Base-by-base conservation (phyloP, 1,140 invertebrate genomes). In the Drosophila busckii region DNA sequence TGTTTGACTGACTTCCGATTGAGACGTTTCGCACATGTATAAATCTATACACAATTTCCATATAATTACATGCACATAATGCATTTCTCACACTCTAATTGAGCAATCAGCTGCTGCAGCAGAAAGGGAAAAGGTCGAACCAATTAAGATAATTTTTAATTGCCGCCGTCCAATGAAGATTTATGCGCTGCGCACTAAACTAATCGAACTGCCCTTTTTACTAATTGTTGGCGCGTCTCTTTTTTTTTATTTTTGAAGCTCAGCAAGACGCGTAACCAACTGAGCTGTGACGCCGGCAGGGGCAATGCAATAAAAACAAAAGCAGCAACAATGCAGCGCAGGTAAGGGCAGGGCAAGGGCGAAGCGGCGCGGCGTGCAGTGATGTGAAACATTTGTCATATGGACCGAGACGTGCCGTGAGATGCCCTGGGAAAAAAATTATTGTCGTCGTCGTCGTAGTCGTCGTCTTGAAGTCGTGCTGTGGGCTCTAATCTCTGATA, bases 321-420 rank as follows among this genome's bases (percentile, higher is more conserved):
- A 10, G 22, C 12, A 35, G 13, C 17, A 25, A 46, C 13, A 42
- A 46, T 54, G 26, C 44, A 31, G 23, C 49, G 68, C 73, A 78
- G 71, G 71, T 78, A 78, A 78, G 80, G 71, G 71, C 73, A 22
- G n/a, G n/a, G n/a, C n/a, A n/a, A n/a, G n/a, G n/a, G n/a, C n/a
- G n/a, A n/a, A n/a, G 68, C 40, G 60, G 73, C 80, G 60, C 38
- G 66, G 68, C 34, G 55, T 50, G 68, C 75, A 78, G 28, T 68
- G 68, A 80, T 82, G 73, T 71, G 73, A 68, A 80, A 71, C 73
- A 73, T 80, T 80, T 82, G 75, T 80, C 73, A 80, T 71, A 80
- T 75, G 65, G 63, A 78, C 48, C 49, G 63, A 53, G 53, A 78
- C 73, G 68, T 78, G 68, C 60, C 65, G 65, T 41, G 46, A 58